Conservation (phyloP, 2,113 vertebrate genomes). For the Rhagologus leucostigma region DNA sequence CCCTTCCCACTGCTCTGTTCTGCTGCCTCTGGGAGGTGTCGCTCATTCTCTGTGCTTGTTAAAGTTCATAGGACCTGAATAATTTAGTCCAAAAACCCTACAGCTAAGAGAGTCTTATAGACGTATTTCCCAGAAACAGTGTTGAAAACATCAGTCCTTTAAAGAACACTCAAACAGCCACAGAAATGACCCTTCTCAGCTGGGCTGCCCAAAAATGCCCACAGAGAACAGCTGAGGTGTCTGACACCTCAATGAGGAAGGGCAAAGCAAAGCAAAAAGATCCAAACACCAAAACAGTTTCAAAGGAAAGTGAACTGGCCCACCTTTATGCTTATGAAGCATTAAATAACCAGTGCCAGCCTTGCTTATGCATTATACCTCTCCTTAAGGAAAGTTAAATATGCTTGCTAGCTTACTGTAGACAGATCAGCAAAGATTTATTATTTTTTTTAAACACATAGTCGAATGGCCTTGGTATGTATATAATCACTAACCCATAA, state of each 20-base stretch:
- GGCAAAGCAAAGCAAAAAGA: neutral
- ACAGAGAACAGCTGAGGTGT: neutral
- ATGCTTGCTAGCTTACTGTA: neutral
- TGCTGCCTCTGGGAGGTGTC: neutral
- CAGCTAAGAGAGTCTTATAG: neutral
- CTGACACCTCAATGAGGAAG: neutral
- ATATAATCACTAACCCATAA: neutral
- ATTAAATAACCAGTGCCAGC: neutral
- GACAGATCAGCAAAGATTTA: neutral
- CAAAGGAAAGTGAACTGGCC: neutral
- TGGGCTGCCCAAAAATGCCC: neutral
- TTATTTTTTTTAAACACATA: neutral
- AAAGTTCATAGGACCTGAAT: neutral
- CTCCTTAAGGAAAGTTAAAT: neutral
- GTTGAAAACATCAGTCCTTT: neutral
- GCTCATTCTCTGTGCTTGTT: neutral
- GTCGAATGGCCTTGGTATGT: neutral
- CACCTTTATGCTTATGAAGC: neutral
- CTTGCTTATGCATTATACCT: fast-evolving
- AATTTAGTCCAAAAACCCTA: neutral
- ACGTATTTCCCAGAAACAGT: neutral
- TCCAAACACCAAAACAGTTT: neutral
- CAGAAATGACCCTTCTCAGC: neutral
- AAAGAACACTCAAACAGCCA: neutral
- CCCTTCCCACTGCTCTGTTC: neutral